Base-by-base conservation (phyloP, 2,888 invertebrate species). In the Diogma glabrata region DNA sequence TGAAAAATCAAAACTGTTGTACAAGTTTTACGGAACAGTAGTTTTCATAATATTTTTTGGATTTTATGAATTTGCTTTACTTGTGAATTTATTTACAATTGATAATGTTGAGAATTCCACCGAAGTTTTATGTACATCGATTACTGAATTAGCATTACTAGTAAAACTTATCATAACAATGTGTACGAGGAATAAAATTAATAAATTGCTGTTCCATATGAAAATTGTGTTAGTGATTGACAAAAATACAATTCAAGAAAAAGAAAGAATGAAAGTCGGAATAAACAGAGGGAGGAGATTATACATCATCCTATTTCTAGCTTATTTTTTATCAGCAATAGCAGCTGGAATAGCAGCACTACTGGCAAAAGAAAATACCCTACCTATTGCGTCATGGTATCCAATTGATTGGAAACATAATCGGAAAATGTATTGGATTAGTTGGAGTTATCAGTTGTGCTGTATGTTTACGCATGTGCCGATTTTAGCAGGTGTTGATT, bases 391-490 rank as follows among this genome's bases (percentile, higher is more conserved):
- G 5, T 48, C 33, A 12, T 51, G 51, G 51, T 51, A 30, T 51
- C 51, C 51, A 12, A 36, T 48, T 9, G 51, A 51, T 43, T 51
- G 51, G 51, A 19, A n/a, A 12, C 17, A 48, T 23, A 47, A 43
- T 43, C 16, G 43, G 14, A 40, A 8, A 38, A 16, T 43, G 17
- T 51, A 43, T 43, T 46, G 46, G 46, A n/a, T 46, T 26, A 46
- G 26, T 46, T 46, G 24, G 22, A 8, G 16, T 1, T 46, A 46
- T 16, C 46, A 46, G 16, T 16, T 46, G 16, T 24, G 23, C 10
- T 46, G 23, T 8, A 17, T 46, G n/a, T 7, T 46, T 16, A 46
- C 24, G 8, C 46, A 46, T 46, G 22, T 24, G 4, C 46, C 46
- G 24, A 26, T 46, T 46, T 46, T 46, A n/a, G 22, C 46, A 2